Conservation (phyloP, 2,113 vertebrate species). For the Scartelaos histophorus region DNA sequence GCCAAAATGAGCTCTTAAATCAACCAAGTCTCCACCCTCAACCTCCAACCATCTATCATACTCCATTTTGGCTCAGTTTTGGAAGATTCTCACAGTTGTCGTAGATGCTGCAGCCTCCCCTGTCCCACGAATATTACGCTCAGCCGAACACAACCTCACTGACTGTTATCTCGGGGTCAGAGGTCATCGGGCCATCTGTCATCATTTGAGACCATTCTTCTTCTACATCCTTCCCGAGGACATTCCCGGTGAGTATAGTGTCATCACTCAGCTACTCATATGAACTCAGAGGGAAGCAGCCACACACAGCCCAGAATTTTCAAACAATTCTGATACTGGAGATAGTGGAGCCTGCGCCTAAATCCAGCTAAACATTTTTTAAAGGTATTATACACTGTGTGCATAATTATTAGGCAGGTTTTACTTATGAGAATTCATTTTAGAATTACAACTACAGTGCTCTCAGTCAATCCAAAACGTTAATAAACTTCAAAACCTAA, state of each 20-base stretch:
- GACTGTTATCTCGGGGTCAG: slow-evolving; percentile 45
- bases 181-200: slow-evolving; percentile 57
- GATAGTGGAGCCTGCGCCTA: no score
- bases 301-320: neutral
- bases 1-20: slow-evolving; percentile 45
- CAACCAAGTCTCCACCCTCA: slow-evolving; percentile 29
- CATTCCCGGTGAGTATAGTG: slow-evolving; percentile 23
- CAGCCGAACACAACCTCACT: slow-evolving; percentile 31
- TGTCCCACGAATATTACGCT: slow-evolving; percentile 30
- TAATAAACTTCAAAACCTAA: no score
- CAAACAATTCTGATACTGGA: neutral
- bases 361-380: no score
- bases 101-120: slow-evolving; percentile 9
- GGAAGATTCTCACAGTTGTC: slow-evolving; percentile 19
- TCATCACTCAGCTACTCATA: slow-evolving; percentile 16
- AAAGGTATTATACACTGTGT: no score
- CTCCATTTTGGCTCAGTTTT: slow-evolving; percentile 37
- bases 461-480: no score
- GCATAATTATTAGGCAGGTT: no score
- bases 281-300: neutral
- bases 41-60: slow-evolving; percentile 34
- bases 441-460: no score
- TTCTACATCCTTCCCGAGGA: slow-evolving; percentile 36
- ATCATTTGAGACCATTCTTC: slow-evolving; percentile 29
- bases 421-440: no score